Evolutionary conservation across 2,113 vertebrate genomes (phyloP).

Genomic region (Aegotheles bennettii): DNA sequence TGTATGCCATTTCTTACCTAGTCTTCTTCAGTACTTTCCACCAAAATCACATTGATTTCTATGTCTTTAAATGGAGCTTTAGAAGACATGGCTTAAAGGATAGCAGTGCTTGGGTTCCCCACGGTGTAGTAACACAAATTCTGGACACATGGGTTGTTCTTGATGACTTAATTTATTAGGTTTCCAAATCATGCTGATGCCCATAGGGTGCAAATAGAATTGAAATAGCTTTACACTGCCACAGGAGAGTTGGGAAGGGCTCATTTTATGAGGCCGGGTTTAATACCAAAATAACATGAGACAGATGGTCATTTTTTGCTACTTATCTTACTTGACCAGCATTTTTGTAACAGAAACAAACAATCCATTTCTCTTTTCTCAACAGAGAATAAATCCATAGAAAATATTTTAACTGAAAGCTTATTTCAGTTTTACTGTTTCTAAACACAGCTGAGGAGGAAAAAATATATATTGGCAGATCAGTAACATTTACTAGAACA

Average conservation of each 20-base stretch:
- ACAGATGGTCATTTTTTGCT: slow-evolving; percentile 64
- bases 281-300: slow-evolving; percentile 57
- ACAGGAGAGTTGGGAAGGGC: slow-evolving; percentile 8
- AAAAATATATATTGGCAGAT: neutral
- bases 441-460: neutral
- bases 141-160: slow-evolving; percentile 53
- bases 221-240: slow-evolving; percentile 60
- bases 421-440: neutral
- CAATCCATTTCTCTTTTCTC: neutral
- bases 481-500: neutral
- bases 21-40: neutral
- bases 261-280: slow-evolving; percentile 31
- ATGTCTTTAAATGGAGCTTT: slow-evolving; percentile 37
- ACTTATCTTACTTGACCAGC: neutral
- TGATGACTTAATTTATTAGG: slow-evolving; percentile 68
- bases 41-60: slow-evolving; percentile 54
- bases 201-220: slow-evolving; percentile 56
- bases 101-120: neutral
- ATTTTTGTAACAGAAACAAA: slow-evolving; percentile 2
- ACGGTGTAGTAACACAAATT: slow-evolving; percentile 51
- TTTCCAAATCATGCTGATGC: slow-evolving; percentile 63
- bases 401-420: neutral
- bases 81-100: slow-evolving; percentile 51
- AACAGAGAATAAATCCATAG: neutral
- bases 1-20: neutral